Base-by-base conservation (phyloP, 2,797 vertebrate genomes). In the Pseudotriccus pelzelni region DNA sequence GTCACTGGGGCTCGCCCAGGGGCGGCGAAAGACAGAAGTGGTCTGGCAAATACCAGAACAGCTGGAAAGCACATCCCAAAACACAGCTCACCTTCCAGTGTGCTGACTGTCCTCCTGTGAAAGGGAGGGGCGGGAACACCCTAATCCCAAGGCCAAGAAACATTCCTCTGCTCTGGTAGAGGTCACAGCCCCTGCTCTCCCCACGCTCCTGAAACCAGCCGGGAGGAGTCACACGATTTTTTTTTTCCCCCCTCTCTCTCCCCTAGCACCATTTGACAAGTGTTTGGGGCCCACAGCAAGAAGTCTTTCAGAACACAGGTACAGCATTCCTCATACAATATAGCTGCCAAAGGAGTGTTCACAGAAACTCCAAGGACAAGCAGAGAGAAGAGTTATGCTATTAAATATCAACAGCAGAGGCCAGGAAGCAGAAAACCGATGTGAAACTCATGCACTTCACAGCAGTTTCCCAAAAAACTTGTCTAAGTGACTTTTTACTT, bases 11-110 rank as follows among this genome's bases (percentile, higher is more conserved):
- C 32, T 49, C 32, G 14, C 22, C 2, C 0, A 2, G 10, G 2
- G 3, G 0, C 0, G 52, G 37, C 1, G 10, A 43, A 43, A 60
- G 32, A 32, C 24, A 73, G 8, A 60, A 52, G 7, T 4, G 0
- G 14, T 14, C 18, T n/a, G 47, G 27, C 23, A 41, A 89, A 66
- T 8, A 36, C 14, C 44, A 34, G 21, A 70, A 11, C 10, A 64
- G 50, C 7, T 82, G 72, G 14, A 50, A 75, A 41, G 2, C 32
- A 43, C 16, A 53, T 16, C 13, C 16, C 58, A 23, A 34, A 30
- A 22, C 2, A n/a, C 0, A 62, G 8, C 19, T 64, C 70, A 37
- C 49, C 44, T 72, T 72, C 36, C 18, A 70, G 7, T 3, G 43
- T 0, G 1, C 10, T 55, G 25, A 7, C 13, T 16, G 12, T 46